phyloP scores from a whole-genome alignment of 2,888 invertebrate species.

The Lasius fuliginosus region DNA sequence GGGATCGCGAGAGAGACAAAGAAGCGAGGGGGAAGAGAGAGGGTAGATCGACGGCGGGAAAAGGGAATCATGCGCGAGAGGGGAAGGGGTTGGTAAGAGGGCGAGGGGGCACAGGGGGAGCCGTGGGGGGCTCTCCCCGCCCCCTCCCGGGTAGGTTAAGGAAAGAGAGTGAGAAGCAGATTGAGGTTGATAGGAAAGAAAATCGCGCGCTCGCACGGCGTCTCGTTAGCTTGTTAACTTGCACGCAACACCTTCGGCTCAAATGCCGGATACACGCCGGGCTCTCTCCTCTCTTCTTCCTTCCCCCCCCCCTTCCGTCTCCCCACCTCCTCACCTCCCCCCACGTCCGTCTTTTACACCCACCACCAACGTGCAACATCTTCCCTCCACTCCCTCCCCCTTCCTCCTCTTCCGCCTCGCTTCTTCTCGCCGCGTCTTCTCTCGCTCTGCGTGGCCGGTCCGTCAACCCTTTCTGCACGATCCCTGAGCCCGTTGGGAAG shows the following conservation, averaged over 20 bases:
- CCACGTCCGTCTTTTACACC: constrained; percentile 49
- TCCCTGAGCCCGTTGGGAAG: constrained; percentile 42
- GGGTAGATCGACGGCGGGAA: constrained; percentile 40
- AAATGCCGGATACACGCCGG: constrained; percentile 84
- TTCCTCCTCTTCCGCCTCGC: neutral
- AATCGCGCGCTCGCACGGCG: constrained; percentile 86
- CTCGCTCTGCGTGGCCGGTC: constrained; percentile 40
- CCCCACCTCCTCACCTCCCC: constrained; percentile 13
- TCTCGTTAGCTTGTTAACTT: constrained; percentile 86
- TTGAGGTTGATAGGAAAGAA: constrained; percentile 86
- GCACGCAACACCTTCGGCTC: constrained; percentile 86
- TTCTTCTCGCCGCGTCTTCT: constrained; percentile 23
- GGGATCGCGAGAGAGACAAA: constrained; percentile 13
- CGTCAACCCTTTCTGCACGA: constrained; percentile 48
- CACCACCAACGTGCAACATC: constrained; percentile 36
- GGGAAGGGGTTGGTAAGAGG: neutral
- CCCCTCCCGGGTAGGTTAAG: constrained; percentile 40
- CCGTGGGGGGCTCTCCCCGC: neutral
- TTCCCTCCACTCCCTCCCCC: neutral
- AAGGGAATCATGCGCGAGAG: constrained; percentile 16
- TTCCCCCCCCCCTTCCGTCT: neutral
- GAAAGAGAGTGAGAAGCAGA: constrained; percentile 84
- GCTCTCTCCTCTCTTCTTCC: constrained; percentile 71
- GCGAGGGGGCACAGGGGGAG: neutral
- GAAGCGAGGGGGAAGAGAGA: constrained; percentile 21